Evolutionary conservation across 2,797 vertebrate species (phyloP).

Genomic region (Pyrocephalus nanus): DNA sequence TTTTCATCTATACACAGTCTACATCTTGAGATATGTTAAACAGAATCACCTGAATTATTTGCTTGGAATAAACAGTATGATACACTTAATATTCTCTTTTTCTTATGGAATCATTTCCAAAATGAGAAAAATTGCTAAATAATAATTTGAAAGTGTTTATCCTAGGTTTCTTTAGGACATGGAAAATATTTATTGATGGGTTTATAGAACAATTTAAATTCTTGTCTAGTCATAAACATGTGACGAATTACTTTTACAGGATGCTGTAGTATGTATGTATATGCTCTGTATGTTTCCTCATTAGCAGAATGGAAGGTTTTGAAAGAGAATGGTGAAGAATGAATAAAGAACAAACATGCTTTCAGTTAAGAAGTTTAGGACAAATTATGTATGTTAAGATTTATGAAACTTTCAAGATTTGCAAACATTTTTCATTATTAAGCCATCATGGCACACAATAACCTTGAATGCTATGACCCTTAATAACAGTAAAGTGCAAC

Average conservation of each 20-base stretch:
- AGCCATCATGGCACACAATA: neutral
- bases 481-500: neutral
- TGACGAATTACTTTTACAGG: neutral
- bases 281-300: neutral
- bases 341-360: neutral
- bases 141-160: neutral
- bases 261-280: neutral
- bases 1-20: neutral
- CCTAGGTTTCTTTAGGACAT: neutral
- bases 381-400: neutral
- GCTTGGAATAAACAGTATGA: neutral
- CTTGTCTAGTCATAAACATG: neutral
- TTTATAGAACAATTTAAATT: neutral
- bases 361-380: neutral
- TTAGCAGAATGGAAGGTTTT: neutral
- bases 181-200: neutral
- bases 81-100: neutral
- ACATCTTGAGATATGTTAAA: neutral
- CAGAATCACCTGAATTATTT: no score
- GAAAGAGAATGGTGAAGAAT: neutral
- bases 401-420: constrained; percentile 1
- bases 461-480: neutral
- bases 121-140: neutral
- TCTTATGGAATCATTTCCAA: neutral
- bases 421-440: neutral